A percentile compares a stretch with the other conserved stretches of the same genome.
Evolutionary conservation across 2,113 vertebrate species (phyloP).

Genomic region (Promerops cafer): DNA sequence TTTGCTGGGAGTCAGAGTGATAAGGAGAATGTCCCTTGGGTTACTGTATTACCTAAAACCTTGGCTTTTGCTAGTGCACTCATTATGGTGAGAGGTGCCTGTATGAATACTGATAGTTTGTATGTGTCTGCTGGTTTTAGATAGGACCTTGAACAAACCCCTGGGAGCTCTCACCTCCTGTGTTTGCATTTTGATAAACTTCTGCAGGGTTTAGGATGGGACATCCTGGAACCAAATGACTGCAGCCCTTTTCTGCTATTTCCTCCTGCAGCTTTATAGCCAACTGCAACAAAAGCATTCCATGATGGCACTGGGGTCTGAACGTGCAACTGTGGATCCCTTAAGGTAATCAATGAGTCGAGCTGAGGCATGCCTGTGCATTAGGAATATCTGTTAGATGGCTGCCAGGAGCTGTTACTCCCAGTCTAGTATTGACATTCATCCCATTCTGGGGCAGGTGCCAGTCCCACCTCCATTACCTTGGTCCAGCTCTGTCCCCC

Average conservation of each 20-base stretch:
- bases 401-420: background rate
- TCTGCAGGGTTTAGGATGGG: background rate
- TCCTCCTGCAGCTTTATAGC: background rate
- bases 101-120: background rate
- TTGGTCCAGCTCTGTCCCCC: conserved; percentile 85
- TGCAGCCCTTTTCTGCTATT: background rate
- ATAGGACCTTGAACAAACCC: background rate
- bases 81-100: background rate
- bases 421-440: background rate
- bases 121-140: background rate
- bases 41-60: background rate
- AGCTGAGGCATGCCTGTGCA: background rate
- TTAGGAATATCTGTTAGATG: background rate
- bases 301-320: background rate
- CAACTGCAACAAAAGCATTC: background rate
- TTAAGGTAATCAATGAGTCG: background rate
- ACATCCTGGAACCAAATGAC: background rate
- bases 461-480: conserved; percentile 74
- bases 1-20: background rate
- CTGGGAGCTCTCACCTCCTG: background rate
- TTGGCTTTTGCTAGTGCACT: background rate
- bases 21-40: background rate
- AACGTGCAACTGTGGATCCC: background rate
- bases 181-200: background rate
- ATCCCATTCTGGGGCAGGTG: background rate